Evolutionary conservation across 2,113 vertebrate genomes (phyloP), one percentile per base, ranked within the genome.

Genomic region (Xerus inauris): DNA sequence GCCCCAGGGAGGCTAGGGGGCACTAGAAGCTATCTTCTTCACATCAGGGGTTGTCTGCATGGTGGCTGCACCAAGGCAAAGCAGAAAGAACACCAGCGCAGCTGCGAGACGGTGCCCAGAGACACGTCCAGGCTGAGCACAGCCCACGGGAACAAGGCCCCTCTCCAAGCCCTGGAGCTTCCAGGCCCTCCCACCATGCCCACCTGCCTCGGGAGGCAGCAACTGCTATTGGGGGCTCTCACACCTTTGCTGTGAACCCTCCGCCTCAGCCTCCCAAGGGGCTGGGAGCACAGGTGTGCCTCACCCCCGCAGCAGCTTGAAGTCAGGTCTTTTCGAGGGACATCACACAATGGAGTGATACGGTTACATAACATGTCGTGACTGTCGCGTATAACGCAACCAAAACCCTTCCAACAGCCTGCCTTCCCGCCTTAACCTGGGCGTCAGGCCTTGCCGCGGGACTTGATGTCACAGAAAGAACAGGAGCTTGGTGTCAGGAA

Each of bases 121-220:
- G 73, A 65, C n/a, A n/a, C n/a, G 7, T 11, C n/a, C 80, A 26
- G 32, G 38, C 7, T 19, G 6, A 3, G 35, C 8, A 5, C 20
- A 7, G 57, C 76, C 1, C 1, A 20, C 59, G 0, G 1, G 13
- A 0, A 11, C 51, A 84, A 28, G 22, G n/a, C 49, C 51, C 79
- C 12, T 79, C 30, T 40, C 26, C 2, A 45, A 30, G 47, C 30
- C 24, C 65, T 8, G 13, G 14, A 32, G 22, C 42, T 26, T n/a
- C 13, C 30, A 64, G 19, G 13, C 32, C 19, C 9, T 49, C 49
- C 62, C 30, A 38, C 28, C 42, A 19, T 7, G 4, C 26, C 30
- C n/a, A 4, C 16, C 69, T 4, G 24, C 32, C 47, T 13, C 19
- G 57, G 11, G n/a, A 20, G 10, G 42, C 64, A 81, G 13, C 49